These are phyloP conservation scores for Aphelinus atriplicis DNA, from an alignment of 1,140 invertebrate genomes.

Conservation along the genomic window DNA sequence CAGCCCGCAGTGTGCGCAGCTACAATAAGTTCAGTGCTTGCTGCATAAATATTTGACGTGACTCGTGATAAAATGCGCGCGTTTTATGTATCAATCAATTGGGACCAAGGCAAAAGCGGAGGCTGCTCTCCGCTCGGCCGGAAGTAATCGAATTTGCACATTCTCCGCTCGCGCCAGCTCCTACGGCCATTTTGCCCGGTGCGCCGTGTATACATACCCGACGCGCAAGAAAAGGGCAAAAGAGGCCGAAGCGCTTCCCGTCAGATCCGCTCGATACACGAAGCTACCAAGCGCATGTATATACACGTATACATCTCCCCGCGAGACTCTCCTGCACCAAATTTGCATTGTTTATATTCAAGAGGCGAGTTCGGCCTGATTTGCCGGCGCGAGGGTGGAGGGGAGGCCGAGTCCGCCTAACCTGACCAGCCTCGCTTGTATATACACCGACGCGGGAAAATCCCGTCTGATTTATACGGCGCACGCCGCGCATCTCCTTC, in stretches of 20 bases:
- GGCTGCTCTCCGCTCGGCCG: conserved; percentile 6
- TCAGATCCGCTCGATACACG: too few relatives aligned
- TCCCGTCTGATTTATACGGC: conserved; percentile 53
- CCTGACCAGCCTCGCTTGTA: not conserved
- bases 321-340: not conserved
- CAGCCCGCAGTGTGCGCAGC: too few relatives aligned
- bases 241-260: not conserved
- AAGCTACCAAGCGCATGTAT: too few relatives aligned
- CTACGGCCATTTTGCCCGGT: too few relatives aligned
- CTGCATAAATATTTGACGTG: conserved; percentile 24
- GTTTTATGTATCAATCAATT: conserved; percentile 24
- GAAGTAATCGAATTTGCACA: conserved; percentile 8
- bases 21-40: not conserved
- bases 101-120: too few relatives aligned
- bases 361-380: not conserved
- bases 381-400: not conserved
- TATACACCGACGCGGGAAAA: conserved; percentile 40
- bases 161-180: too few relatives aligned
- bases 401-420: not conserved
- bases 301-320: too few relatives aligned
- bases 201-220: not conserved
- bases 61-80: not conserved
- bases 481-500: conserved; percentile 24
- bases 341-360: conserved; percentile 16
- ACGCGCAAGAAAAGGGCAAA: not conserved